Evolutionary conservation across 2,888 invertebrate genomes (phyloP).

Genomic region (Pomacea canaliculata): DNA sequence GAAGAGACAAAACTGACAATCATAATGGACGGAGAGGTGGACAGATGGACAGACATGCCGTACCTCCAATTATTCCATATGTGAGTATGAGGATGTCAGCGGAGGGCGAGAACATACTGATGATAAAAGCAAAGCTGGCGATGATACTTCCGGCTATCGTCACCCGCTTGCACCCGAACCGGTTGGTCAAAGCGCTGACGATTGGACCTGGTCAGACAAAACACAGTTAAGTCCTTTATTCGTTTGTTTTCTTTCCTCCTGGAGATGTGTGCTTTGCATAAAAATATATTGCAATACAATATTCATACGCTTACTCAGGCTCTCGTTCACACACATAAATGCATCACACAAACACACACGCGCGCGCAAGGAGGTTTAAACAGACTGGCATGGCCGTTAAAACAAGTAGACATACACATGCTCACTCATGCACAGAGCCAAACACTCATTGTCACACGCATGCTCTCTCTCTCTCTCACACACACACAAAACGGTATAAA

Average conservation of each 20-base stretch:
- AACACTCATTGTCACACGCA: too few relatives aligned
- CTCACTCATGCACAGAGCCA: background rate
- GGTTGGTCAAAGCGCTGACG: conserved; percentile 93
- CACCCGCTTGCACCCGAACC: conserved; percentile 91
- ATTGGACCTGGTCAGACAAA: conserved; percentile 81
- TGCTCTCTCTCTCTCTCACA: background rate
- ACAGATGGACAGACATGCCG: conserved; percentile 51
- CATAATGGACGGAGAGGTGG: background rate
- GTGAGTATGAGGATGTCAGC: conserved; percentile 85
- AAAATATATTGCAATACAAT: too few relatives aligned
- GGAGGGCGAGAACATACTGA: conserved; percentile 83
- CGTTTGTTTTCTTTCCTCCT: background rate
- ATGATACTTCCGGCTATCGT: conserved; percentile 88
- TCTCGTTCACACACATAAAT: background rate
- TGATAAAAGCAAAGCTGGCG: conserved; percentile 78
- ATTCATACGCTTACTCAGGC: background rate
- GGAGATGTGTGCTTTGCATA: too few relatives aligned
- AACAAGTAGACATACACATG: background rate
- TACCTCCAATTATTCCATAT: conserved; percentile 89
- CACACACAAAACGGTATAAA: background rate
- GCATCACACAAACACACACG: too few relatives aligned
- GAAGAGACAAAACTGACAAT: background rate
- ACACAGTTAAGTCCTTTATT: background rate
- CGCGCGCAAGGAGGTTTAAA: too few relatives aligned
- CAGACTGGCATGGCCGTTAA: too few relatives aligned